A percentile compares a stretch with the other conserved stretches of the same genome.
Evolutionary conservation across 2,113 vertebrate genomes (phyloP).

Genomic region (Lycocorax pyrrhopterus): DNA sequence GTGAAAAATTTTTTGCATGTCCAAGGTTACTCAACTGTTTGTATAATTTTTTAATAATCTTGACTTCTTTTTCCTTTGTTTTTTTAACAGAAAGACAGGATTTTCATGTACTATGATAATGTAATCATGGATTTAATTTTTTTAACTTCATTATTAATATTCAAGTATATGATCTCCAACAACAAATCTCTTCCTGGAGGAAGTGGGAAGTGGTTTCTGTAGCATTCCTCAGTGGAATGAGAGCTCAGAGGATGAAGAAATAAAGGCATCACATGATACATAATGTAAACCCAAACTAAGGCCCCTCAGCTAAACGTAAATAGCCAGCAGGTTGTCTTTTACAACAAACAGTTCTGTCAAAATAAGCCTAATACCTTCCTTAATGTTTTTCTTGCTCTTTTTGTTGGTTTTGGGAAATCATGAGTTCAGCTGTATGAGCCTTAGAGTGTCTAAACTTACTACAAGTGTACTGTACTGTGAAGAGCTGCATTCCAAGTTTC

Average conservation of each 20-base stretch:
- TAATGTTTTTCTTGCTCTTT: neutral
- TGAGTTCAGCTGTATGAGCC: neutral
- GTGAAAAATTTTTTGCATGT: neutral
- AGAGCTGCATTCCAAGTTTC: slow-evolving; percentile 29
- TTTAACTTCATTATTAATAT: neutral
- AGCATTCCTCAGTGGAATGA: neutral
- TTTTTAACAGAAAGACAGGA: neutral
- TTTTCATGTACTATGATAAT: neutral
- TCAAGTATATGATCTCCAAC: neutral
- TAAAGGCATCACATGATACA: neutral
- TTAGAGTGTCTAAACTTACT: slow-evolving; percentile 36
- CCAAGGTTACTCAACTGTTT: neutral
- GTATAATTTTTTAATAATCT: neutral
- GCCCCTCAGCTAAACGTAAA: neutral
- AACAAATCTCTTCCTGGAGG: neutral
- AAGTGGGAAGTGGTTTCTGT: neutral
- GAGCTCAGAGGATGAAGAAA: neutral
- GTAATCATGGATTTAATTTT: neutral
- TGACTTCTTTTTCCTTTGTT: neutral
- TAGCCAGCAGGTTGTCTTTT: neutral
- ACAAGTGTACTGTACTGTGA: slow-evolving; percentile 1
- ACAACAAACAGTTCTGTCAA: neutral
- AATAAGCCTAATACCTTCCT: slow-evolving; percentile 35
- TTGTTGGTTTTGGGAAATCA: slow-evolving; percentile 25
- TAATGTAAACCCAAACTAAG: neutral